Conservation (phyloP, 2,797 vertebrate genomes). For the Hypotaenidia philippensis region DNA sequence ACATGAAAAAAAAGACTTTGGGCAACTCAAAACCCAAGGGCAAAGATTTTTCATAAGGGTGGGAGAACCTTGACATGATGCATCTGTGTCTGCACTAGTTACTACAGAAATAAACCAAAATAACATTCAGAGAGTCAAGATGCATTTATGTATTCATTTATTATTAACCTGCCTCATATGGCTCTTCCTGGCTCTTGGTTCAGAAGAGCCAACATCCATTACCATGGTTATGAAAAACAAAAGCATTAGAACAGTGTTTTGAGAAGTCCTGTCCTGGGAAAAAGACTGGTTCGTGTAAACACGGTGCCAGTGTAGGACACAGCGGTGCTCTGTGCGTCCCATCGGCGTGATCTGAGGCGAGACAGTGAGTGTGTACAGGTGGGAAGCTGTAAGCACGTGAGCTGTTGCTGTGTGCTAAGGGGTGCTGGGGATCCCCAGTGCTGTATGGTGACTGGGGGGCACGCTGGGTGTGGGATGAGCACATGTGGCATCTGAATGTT, state of each 20-base stretch:
- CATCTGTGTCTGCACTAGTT: not conserved
- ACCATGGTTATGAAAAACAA: not conserved
- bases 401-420: not conserved
- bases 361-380: not conserved
- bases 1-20: not conserved
- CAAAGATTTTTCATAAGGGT: not conserved
- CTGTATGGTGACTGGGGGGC: not conserved
- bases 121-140: not conserved
- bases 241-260: not conserved
- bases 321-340: not conserved
- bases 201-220: not conserved
- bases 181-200: not conserved
- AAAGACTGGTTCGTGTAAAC: not conserved
- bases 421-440: not conserved
- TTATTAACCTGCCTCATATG: not conserved
- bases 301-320: fast-evolving
- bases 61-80: not conserved
- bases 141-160: not conserved
- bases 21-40: not conserved
- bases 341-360: not conserved
- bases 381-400: not conserved
- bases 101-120: not conserved
- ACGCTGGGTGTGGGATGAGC: not conserved
- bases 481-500: not conserved
- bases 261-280: not conserved